phyloP scores from a whole-genome alignment of 2,797 vertebrate genomes.

The Poeciliopsis infans region DNA sequence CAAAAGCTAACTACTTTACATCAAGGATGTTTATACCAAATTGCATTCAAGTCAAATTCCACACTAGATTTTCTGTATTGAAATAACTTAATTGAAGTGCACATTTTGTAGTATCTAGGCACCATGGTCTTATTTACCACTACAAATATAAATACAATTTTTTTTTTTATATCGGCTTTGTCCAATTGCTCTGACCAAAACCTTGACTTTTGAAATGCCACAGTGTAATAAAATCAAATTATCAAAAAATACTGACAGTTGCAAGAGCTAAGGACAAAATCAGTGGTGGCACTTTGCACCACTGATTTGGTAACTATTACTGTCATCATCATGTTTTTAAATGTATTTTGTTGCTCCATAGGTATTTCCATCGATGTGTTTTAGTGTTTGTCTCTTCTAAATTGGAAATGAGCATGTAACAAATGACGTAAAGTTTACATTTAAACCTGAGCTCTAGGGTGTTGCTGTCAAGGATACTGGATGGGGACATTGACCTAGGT shows the following conservation, averaged over 20 bases:
- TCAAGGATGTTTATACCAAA: not conserved
- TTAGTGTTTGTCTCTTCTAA: not conserved
- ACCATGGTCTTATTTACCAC: not conserved
- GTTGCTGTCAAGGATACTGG: not conserved
- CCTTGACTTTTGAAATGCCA: conserved; percentile 10
- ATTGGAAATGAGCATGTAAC: not conserved
- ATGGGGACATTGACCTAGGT: not conserved
- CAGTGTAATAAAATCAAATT: not conserved
- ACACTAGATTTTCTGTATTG: not conserved
- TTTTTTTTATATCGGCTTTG: not conserved
- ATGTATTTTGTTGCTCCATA: not conserved
- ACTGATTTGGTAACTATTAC: not conserved
- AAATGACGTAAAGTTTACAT: not conserved
- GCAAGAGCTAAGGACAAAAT: not conserved
- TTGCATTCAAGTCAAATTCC: not conserved
- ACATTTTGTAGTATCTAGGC: not conserved
- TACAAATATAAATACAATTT: no score
- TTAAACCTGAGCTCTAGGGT: not conserved
- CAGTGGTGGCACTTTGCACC: not conserved
- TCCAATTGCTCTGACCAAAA: not conserved
- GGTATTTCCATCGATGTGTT: not conserved
- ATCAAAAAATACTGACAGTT: not conserved
- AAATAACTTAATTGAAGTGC: not conserved
- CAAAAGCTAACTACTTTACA: not conserved
- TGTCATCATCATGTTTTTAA: not conserved